Conservation (phyloP, 1,140 invertebrate species). For the Acromyrmex heyeri region DNA sequence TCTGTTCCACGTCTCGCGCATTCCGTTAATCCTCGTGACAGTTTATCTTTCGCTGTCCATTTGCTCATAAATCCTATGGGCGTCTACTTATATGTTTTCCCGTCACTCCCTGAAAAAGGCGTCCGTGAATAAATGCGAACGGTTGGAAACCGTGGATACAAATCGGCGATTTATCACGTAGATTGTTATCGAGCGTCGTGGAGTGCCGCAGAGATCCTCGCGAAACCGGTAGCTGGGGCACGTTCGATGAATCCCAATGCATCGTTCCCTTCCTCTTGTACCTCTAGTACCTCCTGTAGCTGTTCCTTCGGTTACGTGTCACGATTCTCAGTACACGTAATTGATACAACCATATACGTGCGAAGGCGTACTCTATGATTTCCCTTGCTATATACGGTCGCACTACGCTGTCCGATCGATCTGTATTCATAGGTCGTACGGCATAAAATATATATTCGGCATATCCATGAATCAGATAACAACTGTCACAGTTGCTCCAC, state of each 20-base stretch:
- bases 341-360: conserved; percentile 80
- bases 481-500: conserved; percentile 85
- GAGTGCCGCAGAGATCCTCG: conserved; percentile 70
- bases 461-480: conserved; percentile 88
- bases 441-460: conserved; percentile 87
- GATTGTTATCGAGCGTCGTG: conserved; percentile 65
- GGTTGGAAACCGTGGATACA: conserved; percentile 65
- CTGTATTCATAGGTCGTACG: conserved; percentile 87
- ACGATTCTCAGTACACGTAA: conserved; percentile 70
- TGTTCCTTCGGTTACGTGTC: conserved; percentile 69
- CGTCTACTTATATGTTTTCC: conserved; percentile 17
- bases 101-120: conserved; percentile 38
- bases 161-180: conserved; percentile 79
- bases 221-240: conserved; percentile 65
- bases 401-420: conserved; percentile 81
- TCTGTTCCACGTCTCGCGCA: not conserved
- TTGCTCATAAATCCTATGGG: conserved; percentile 29
- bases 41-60: conserved; percentile 20
- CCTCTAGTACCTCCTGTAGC: conserved; percentile 21
- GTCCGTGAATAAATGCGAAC: conserved; percentile 46
- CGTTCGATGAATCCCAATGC: conserved; percentile 75
- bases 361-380: conserved; percentile 78
- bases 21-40: conserved; percentile 27
- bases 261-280: conserved; percentile 52
- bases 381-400: conserved; percentile 67